A percentile compares a stretch with the other conserved stretches of the same genome.
Evolutionary conservation across 92 coral and sea anemone genomes (phyloP).

Genomic region (Porites divaricata): DNA sequence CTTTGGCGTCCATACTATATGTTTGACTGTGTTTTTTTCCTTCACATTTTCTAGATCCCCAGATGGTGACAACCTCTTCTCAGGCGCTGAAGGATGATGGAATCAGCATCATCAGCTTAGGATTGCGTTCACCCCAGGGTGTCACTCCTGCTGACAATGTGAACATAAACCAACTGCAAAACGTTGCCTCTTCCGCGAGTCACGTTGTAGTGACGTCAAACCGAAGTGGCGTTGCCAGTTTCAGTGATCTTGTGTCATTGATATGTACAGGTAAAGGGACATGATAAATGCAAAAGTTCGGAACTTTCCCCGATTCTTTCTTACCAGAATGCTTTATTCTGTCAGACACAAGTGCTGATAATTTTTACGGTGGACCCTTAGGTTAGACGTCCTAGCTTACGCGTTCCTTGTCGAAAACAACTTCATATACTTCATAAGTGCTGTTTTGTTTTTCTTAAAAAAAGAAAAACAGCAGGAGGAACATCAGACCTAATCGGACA

Average conservation of each 20-base stretch:
- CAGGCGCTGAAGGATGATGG: conserved; percentile 16
- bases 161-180: background rate
- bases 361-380: too few species aligned
- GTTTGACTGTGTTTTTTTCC: too few species aligned
- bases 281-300: background rate
- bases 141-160: background rate
- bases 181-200: background rate
- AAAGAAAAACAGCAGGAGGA: too few species aligned
- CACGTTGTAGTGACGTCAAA: background rate
- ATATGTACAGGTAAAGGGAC: background rate
- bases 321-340: too few species aligned
- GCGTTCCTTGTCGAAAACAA: too few species aligned
- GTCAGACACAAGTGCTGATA: too few species aligned
- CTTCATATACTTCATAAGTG: too few species aligned
- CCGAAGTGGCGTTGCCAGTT: background rate
- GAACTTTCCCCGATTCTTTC: background rate
- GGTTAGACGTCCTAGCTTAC: too few species aligned
- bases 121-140: background rate
- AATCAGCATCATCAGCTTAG: conserved; percentile 9
- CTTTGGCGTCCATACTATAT: too few species aligned
- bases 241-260: background rate
- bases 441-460: too few species aligned
- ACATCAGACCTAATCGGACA: too few species aligned
- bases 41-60: background rate
- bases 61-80: background rate